These are phyloP conservation scores for Rhabdophis nuchalis DNA, from an alignment of 2,797 vertebrate genomes.

Conservation along the genomic window DNA sequence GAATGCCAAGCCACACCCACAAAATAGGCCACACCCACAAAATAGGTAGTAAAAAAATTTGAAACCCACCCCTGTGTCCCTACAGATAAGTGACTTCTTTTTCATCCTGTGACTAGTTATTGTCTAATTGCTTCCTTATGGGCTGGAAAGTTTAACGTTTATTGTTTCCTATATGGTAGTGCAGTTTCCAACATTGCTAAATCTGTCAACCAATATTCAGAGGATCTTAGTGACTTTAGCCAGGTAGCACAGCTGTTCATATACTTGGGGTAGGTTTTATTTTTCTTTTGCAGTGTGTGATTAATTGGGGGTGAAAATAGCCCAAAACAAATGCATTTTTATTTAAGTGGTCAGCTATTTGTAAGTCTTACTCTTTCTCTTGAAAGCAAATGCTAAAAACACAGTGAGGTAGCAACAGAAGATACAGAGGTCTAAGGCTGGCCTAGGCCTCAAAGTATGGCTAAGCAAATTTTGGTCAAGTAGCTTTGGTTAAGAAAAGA, in stretches of 20 bases:
- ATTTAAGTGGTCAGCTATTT: too few species aligned
- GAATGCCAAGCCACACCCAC: too few species aligned
- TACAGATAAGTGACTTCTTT: constrained; percentile 43
- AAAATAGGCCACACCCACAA: too few species aligned
- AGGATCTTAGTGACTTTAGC: constrained; percentile 37
- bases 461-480: too few species aligned
- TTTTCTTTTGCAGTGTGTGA: constrained; percentile 31
- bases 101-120: constrained; percentile 34
- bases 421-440: too few species aligned
- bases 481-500: too few species aligned
- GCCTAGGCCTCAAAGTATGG: too few species aligned
- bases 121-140: constrained; percentile 44
- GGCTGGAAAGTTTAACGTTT: constrained; percentile 51
- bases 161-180: constrained; percentile 49
- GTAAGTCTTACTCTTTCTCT: too few species aligned
- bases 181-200: constrained; percentile 46
- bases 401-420: too few species aligned
- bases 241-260: constrained; percentile 7
- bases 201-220: constrained; percentile 32
- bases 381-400: too few species aligned
- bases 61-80: neutral
- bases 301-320: constrained; percentile 23
- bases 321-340: neutral
- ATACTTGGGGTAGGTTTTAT: neutral
- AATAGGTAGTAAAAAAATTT: too few species aligned